Evolutionary conservation across 2,888 invertebrate species (phyloP).

Genomic region (Heliconius hortense): DNA sequence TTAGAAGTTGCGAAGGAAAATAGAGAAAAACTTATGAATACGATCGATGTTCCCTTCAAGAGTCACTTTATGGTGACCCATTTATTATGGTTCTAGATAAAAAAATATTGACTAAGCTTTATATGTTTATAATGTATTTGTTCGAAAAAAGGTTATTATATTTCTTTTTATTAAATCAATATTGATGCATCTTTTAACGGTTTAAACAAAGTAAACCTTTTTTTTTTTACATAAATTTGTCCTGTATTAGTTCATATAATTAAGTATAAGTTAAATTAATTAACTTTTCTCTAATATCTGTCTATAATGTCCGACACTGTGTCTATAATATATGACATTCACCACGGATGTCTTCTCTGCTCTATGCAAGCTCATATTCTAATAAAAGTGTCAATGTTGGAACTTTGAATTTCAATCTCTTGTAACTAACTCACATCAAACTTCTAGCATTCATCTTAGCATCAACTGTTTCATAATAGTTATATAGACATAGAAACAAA

Average conservation of each 20-base stretch:
- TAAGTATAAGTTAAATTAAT: no score
- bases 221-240: no score
- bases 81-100: background rate
- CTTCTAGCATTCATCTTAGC: conserved; percentile 69
- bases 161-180: no score
- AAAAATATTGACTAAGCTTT: background rate
- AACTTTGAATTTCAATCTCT: conserved; percentile 64
- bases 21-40: conserved; percentile 34
- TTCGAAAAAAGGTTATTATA: no score
- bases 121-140: background rate
- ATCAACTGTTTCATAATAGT: conserved; percentile 53
- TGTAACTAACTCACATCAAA: conserved; percentile 58
- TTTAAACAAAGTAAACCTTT: no score
- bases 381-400: conserved; percentile 42
- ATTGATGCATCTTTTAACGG: no score
- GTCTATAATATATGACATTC: no score
- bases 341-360: background rate
- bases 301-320: no score
- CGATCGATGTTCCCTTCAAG: conserved; percentile 17
- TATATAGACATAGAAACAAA: no score
- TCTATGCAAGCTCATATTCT: background rate
- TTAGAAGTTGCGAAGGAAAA: conserved; percentile 40
- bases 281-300: no score
- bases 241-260: no score
- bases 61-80: background rate